Base-by-base conservation (phyloP, 2,888 invertebrate species). In the Drosophila dives region DNA sequence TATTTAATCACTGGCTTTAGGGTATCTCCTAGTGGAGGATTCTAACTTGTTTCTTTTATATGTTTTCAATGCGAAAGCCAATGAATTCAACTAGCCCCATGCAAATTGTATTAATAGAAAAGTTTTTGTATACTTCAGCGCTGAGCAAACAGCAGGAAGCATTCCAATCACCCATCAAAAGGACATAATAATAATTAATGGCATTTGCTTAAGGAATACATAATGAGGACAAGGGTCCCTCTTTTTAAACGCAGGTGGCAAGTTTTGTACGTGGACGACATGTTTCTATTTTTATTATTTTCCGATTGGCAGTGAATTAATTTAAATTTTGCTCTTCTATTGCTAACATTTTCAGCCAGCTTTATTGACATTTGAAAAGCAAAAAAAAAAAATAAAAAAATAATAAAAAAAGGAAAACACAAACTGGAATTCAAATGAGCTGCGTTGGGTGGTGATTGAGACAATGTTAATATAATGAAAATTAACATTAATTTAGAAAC, bases 141-240 rank as follows among this genome's bases (percentile, higher is more conserved):
- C 77, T 68, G 63, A 42, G 55, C 23, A 58, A 75, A 59, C 79
- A 81, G 77, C 78, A 65, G 79, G 81, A 81, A 59, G 29, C 64
- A 75, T 72, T 72, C 64, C 70, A 71, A 75, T 79, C 77, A 66
- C 79, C 90, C 80, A 90, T 88, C 78, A 84, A 83, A 90, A 86
- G 86, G 87, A 89, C 92, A 91, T 92, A 92, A 92, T 91, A 91
- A 91, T 92, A 92, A 92, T 92, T 92, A 92, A 92, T 92, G 92
- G 92, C 91, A 91, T 88, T 91, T 91, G 92, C 86, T 85, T 77
- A 73, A 78, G 79, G 92, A 91, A 92, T 92, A 84, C 89, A 75
- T 89, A 92, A 92, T 92, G 91, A 92, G 91, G 23, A 51, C 51
- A 34, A 60, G 49, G 64, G 33, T 32, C 48, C 53, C 48, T 26